Conservation (phyloP, 2,113 vertebrate species). For the Martes martes region DNA sequence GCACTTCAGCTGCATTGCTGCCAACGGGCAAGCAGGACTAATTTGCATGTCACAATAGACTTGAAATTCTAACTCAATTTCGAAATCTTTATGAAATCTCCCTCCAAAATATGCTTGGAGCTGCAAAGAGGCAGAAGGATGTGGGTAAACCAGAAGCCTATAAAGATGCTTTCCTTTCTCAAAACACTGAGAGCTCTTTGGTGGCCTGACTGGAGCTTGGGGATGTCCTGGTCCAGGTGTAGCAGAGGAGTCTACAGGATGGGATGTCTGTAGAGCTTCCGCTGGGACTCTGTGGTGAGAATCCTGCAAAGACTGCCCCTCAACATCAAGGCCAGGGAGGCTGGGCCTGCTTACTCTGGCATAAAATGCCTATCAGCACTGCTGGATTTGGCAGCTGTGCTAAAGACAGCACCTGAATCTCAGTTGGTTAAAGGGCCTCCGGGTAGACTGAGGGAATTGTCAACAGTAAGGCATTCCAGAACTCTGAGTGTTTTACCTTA, state of each 20-base stretch:
- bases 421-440: conserved; percentile 25
- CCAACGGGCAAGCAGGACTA: conserved; percentile 70
- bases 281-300: not conserved
- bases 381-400: not conserved
- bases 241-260: not conserved
- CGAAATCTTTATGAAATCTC: conserved; percentile 72
- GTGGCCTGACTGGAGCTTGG: not conserved
- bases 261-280: not conserved
- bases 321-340: not conserved
- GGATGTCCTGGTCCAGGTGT: not conserved
- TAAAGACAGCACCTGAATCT: conserved; percentile 46
- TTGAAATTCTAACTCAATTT: conserved; percentile 74
- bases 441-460: conserved; percentile 35
- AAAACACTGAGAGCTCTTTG: not conserved
- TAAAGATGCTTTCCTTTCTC: conserved; percentile 44
- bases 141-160: conserved; percentile 19
- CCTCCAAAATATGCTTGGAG: conserved; percentile 65
- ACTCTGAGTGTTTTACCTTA: conserved; percentile 35
- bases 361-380: conserved; percentile 3
- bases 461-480: conserved; percentile 51
- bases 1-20: conserved; percentile 70
- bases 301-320: not conserved
- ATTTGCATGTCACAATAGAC: conserved; percentile 74
- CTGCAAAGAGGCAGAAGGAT: conserved; percentile 59
- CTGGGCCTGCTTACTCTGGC: conserved; percentile 1